Conservation (phyloP, 2,888 invertebrate species). For the Plebejus melissa region DNA sequence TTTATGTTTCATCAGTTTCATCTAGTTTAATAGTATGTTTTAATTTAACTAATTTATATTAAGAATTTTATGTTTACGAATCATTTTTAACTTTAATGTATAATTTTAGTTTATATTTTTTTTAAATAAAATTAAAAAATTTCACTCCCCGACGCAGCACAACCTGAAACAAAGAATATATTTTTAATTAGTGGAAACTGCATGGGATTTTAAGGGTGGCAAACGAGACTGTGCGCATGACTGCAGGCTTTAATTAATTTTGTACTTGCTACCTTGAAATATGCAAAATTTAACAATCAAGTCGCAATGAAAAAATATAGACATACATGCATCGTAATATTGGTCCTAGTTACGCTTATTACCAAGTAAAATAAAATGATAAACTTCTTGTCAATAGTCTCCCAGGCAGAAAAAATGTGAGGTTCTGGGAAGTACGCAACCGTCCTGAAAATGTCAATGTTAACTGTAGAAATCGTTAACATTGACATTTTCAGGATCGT, state of each 20-base stretch:
- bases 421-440: too few species aligned
- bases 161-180: constrained; percentile 2
- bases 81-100: background rate
- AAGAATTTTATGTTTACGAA: background rate
- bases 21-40: background rate
- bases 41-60: background rate
- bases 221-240: background rate
- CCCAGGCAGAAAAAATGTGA: too few species aligned
- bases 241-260: constrained; percentile 10
- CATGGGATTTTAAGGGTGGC: background rate
- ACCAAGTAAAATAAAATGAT: too few species aligned
- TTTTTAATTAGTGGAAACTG: background rate
- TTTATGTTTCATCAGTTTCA: background rate
- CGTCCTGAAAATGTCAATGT: too few species aligned
- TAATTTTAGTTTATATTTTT: background rate
- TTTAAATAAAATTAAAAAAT: background rate
- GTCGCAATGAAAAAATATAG: background rate
- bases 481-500: too few species aligned
- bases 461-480: too few species aligned
- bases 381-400: too few species aligned
- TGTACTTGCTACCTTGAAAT: background rate
- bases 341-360: too few species aligned
- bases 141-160: background rate
- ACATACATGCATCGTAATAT: too few species aligned
- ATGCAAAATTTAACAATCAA: background rate